Evolutionary conservation across 2,113 vertebrate species (phyloP).

Genomic region (Tretioscincus oriximinensis): DNA sequence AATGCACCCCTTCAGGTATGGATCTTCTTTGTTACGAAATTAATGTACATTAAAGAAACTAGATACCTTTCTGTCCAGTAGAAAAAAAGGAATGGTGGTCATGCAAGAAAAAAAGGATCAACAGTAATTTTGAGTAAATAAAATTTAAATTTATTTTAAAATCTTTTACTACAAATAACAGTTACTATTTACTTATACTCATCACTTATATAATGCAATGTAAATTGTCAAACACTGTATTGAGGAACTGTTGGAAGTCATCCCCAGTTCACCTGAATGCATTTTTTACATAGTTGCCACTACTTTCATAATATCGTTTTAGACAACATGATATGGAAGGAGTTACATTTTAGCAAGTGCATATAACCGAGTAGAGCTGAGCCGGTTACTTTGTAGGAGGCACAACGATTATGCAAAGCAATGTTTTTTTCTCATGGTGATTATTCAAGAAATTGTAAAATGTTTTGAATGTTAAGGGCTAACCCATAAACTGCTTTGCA

Average conservation of each 20-base stretch:
- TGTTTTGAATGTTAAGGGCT: not conserved
- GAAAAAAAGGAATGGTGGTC: not conserved
- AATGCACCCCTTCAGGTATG: conserved; percentile 82
- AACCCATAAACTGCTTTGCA: not conserved
- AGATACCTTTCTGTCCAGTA: not conserved
- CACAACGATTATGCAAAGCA: not conserved
- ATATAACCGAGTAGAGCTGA: not conserved
- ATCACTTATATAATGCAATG: no score
- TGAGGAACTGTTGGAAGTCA: no score
- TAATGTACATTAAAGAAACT: not conserved
- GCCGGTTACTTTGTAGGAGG: not conserved
- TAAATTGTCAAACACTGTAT: no score
- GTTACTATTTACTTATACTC: no score
- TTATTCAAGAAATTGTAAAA: not conserved
- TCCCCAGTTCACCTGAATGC: no score
- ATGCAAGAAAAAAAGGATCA: no score
- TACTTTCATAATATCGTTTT: no score
- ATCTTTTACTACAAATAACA: not conserved
- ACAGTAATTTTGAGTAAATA: not conserved
- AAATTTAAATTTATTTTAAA: not conserved
- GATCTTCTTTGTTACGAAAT: not conserved
- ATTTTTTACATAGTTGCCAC: no score
- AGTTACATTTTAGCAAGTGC: not conserved
- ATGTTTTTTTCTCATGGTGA: not conserved
- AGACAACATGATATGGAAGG: no score